These are phyloP conservation scores for Agraylea sexmaculata DNA, from an alignment of 1,140 invertebrate species.

Conservation along the genomic window DNA sequence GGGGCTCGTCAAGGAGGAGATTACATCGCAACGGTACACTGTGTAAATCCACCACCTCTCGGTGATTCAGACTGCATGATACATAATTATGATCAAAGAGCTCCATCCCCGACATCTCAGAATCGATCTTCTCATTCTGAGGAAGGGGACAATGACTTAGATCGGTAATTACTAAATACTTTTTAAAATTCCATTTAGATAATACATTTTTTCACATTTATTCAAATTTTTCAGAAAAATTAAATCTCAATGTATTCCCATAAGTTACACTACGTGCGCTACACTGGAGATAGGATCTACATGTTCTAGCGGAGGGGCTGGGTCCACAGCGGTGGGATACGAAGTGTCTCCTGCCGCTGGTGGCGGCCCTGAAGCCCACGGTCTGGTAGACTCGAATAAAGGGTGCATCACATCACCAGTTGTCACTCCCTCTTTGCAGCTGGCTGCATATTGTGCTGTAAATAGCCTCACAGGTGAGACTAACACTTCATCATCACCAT, in stretches of 20 bases:
- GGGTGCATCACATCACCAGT: conserved; percentile 15
- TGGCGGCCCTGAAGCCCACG: not conserved
- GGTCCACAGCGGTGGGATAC: conserved; percentile 2
- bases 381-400: conserved; percentile 10
- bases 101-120: conserved; percentile 5
- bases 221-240: conserved; percentile 27
- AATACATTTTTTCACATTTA: not conserved
- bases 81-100: not conserved
- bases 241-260: conserved; percentile 31
- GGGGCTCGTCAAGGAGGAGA: conserved; percentile 21
- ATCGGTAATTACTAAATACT: conserved; percentile 6
- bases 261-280: conserved; percentile 44
- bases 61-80: conserved; percentile 22
- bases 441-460: conserved; percentile 28
- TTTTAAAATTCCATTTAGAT: conserved; percentile 2
- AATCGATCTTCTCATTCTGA: conserved; percentile 5
- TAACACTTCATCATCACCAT: conserved; percentile 7
- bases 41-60: conserved; percentile 37
- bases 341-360: conserved; percentile 1
- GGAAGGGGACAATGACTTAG: conserved; percentile 10
- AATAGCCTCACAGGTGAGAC: conserved; percentile 22
- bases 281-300: conserved; percentile 41
- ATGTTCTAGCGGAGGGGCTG: conserved; percentile 17
- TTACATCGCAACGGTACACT: conserved; percentile 38
- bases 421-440: conserved; percentile 27